phyloP scores from a whole-genome alignment of 64 coral and sea anemone genomes.

The Stichodactyla helianthus region DNA sequence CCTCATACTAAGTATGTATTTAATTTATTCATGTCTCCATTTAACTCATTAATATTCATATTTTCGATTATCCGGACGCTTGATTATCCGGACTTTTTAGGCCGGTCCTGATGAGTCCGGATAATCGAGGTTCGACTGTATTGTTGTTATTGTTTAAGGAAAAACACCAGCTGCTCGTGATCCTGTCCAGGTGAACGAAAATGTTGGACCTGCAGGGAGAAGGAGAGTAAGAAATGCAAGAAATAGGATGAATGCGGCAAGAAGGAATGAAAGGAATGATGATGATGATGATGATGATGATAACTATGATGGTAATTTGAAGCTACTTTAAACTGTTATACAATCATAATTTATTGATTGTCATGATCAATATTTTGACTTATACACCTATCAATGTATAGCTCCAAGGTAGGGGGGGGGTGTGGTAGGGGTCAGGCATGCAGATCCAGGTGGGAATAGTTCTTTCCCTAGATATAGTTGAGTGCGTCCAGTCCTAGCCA shows the following conservation, averaged over 20 bases:
- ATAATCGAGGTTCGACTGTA: too few species aligned
- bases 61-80: too few species aligned
- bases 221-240: conserved; percentile 51
- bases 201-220: conserved; percentile 35
- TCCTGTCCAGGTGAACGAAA: conserved; percentile 3
- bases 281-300: conserved; percentile 56
- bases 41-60: too few species aligned
- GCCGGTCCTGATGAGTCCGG: not conserved
- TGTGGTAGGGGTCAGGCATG: too few species aligned
- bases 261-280: conserved; percentile 55
- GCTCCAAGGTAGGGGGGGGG: too few species aligned
- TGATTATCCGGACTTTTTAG: too few species aligned
- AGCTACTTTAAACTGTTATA: not conserved
- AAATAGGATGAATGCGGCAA: conserved; percentile 44
- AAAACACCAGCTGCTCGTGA: not conserved
- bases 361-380: not conserved
- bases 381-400: too few species aligned
- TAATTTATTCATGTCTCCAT: too few species aligned
- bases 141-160: not conserved
- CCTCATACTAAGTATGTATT: too few species aligned
- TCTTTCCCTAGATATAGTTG: too few species aligned
- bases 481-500: too few species aligned
- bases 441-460: too few species aligned
- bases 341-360: not conserved
- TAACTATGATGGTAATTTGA: conserved; percentile 52